These are phyloP conservation scores for Aphaenogaster rudis DNA, from an alignment of 1,140 invertebrate genomes.

Conservation along the genomic window DNA sequence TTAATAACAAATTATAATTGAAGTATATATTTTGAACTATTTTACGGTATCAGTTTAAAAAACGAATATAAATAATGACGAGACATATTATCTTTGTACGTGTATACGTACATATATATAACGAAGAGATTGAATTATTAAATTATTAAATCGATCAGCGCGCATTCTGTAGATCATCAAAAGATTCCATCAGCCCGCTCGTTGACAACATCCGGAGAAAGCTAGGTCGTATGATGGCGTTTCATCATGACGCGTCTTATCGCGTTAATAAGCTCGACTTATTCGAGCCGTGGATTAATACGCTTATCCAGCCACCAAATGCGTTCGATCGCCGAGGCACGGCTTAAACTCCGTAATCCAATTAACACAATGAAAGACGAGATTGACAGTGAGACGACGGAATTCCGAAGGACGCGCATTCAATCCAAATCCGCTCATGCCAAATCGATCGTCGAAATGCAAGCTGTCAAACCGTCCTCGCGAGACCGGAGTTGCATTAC, in stretches of 20 bases:
- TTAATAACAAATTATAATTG: neutral
- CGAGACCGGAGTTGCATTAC: conserved; percentile 70
- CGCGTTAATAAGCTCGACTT: conserved; percentile 62
- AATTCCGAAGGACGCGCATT: conserved; percentile 66
- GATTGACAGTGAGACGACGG: conserved; percentile 75
- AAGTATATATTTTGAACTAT: neutral
- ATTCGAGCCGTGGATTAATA: conserved; percentile 58
- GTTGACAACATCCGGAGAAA: conserved; percentile 15
- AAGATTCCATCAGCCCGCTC: conserved; percentile 39
- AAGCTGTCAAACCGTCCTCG: conserved; percentile 71
- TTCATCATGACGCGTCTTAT: conserved; percentile 48
- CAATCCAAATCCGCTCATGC: conserved; percentile 61
- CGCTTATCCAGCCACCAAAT: conserved; percentile 54
- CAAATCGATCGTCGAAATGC: conserved; percentile 69
- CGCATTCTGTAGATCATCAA: conserved; percentile 7
- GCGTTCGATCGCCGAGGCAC: conserved; percentile 44
- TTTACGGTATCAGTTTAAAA: neutral
- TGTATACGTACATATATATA: neutral
- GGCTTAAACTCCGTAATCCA: conserved; percentile 72
- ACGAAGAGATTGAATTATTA: neutral
- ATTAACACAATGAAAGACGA: conserved; percentile 75
- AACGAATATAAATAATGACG: neutral
- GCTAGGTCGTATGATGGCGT: neutral
- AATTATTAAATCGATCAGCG: conserved; percentile 24
- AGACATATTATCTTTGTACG: neutral